Evolutionary conservation across 2,888 invertebrate species (phyloP), one percentile per base, ranked within the genome.

Genomic region (Conomelus anceps): DNA sequence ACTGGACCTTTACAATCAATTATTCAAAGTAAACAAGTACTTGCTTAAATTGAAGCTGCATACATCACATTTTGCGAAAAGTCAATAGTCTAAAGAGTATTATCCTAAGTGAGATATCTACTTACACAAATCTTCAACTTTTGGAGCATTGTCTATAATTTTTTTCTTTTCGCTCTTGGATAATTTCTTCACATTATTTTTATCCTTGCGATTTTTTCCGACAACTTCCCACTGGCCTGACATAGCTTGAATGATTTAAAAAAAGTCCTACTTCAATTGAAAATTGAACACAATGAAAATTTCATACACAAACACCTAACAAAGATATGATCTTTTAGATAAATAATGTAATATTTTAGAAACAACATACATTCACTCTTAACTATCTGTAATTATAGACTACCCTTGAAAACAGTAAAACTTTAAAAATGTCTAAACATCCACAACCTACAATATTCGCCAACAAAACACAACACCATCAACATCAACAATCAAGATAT

Each of bases 121-220:
- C 96, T 95, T 94, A 97, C 97, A 94, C 92, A 96, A 95, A 93
- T 97, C 97, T 92, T 97, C 96, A 91, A 96, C 94, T 94, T 96
- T 96, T 24, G 96, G 95, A 88, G 94, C 95, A 93, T 95, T 95
- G 93, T 95, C 95, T 89, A 94, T 93, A 89, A 94, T 93, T 92
- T 95, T 95, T 92, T 95, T 95, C 91, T 94, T 95, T 87, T 96
- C 95, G 89, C 93, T 93, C 91, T 94, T 94, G 6, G 94, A 93
- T 63, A 93, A 93, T 91, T 96, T 96, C 84, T 91, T 92, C 63
- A 94, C 93, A 90, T 92, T 93, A 89, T 91, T 93, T 90, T 94
- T 95, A 84, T 94, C 94, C 90, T 95, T 95, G 92, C 96, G 96
- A 91, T 94, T 95, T 93, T 96, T 96, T 87, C 95, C 91, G 63